Conservation (phyloP, 2,888 invertebrate species). For the Drosophila tripunctata region DNA sequence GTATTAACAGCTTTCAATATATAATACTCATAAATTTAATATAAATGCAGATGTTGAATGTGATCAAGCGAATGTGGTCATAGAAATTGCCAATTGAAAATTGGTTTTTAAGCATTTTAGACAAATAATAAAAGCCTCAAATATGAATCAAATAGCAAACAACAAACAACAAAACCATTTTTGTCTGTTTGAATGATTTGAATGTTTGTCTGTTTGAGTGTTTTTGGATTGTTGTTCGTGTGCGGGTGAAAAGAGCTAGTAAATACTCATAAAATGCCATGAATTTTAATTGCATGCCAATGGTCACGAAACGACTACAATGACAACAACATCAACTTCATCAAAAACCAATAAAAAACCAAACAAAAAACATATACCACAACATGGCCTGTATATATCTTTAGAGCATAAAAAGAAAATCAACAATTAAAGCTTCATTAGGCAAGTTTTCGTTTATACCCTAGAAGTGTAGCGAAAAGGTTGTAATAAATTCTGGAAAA, state of each 20-base stretch:
- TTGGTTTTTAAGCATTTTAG: background rate
- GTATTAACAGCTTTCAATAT: slow-evolving; percentile 9
- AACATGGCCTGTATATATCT: slow-evolving; percentile 29
- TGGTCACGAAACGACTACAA: slow-evolving; percentile 22
- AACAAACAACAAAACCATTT: slow-evolving; percentile 24
- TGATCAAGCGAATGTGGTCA: slow-evolving; percentile 27
- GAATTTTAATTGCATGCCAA: slow-evolving; percentile 61
- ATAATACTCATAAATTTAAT: slow-evolving; percentile 26
- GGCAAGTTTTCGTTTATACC: slow-evolving; percentile 22
- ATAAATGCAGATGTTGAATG: background rate
- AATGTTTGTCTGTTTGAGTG: background rate
- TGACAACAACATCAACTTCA: slow-evolving; percentile 13
- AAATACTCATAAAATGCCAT: slow-evolving; percentile 50
- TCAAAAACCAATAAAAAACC: slow-evolving; percentile 34
- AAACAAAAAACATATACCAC: slow-evolving; percentile 7
- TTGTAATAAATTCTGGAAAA: background rate
- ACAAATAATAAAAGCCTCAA: slow-evolving; percentile 5
- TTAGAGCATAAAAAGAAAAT: slow-evolving; percentile 16
- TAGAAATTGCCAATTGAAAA: slow-evolving; percentile 22
- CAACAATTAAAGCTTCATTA: slow-evolving; percentile 63
- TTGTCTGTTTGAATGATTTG: background rate
- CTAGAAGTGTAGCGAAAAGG: background rate
- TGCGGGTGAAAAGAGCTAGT: slow-evolving; percentile 45
- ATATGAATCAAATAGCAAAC: slow-evolving; percentile 8
- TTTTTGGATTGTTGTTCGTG: too few relatives aligned